Evolutionary conservation across 2,888 invertebrate species (phyloP), one percentile per base, ranked within the genome.

Genomic region (Melikaiella ostensackeni): DNA sequence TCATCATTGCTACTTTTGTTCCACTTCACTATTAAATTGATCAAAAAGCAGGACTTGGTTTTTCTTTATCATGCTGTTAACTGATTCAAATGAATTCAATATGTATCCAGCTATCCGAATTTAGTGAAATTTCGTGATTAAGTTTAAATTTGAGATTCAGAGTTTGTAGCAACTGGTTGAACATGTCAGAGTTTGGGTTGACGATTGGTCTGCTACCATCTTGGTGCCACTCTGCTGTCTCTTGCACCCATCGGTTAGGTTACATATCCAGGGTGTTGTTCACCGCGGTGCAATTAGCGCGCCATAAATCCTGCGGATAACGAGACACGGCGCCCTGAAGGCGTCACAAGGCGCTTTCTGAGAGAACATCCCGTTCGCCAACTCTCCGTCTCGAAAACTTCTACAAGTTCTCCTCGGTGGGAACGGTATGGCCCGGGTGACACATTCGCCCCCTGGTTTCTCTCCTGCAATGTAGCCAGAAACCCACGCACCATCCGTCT

Each of bases 241-340:
- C 64, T 64, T 50, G 73, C 79, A 80, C 74, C 80, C 78, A 77
- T 78, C 61, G 78, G 74, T 77, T 75, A 78, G 78, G 77, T 81
- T 82, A 81, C 79, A 77, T 75, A 78, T 79, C 76, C 76, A 84
- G 84, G 86, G 86, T 88, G 89, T 88, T 89, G 88, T 89, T 89
- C 86, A 82, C 82, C 85, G 86, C 86, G 86, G 86, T 87, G 89
- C 90, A 91, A 91, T 91, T 91, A 91, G 91, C 88, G 88, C 86
- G 86, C 88, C 87, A 89, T 91, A 91, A 89, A 91, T 91, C 88
- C 86, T 83, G 76, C 76, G 88, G 86, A 90, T 91, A 91, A 91
- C 91, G 89, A 91, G 90, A 89, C 88, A 84, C 85, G 90, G 91
- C 91, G 90, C 90, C 91, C 90, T 80, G 88, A 88, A 91, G 91